phyloP scores from a whole-genome alignment of 2,113 vertebrate genomes.

The Malurus melanocephalus region DNA sequence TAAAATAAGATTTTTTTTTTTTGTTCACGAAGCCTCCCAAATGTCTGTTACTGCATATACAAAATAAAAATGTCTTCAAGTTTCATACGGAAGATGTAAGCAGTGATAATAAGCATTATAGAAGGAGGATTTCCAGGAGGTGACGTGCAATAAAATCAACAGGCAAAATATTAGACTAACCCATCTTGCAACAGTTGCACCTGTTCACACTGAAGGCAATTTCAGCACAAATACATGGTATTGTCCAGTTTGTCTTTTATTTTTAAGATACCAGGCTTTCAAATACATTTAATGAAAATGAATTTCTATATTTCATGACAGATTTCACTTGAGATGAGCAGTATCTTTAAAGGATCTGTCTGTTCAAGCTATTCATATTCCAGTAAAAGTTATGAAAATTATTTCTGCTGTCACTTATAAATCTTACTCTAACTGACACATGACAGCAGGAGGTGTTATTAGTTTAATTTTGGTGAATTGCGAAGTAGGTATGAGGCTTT shows the following conservation, averaged over 20 bases:
- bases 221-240: neutral
- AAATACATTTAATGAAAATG: neutral
- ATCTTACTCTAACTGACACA: conserved; percentile 33
- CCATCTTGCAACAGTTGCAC: neutral
- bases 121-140: neutral
- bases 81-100: neutral
- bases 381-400: conserved; percentile 22
- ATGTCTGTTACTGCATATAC: fast-evolving
- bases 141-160: neutral
- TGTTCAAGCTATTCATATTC: conserved; percentile 27
- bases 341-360: conserved; percentile 23
- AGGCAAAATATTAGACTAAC: neutral
- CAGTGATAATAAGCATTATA: neutral
- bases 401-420: conserved; percentile 43
- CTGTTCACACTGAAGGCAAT: neutral
- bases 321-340: neutral
- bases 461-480: conserved; percentile 45
- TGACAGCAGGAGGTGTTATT: conserved; percentile 53
- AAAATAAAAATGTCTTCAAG: neutral
- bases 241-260: neutral
- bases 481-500: conserved; percentile 8
- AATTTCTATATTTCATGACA: neutral
- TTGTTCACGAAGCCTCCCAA: neutral
- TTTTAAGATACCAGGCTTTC: neutral
- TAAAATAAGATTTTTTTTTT: neutral